Base-by-base conservation (phyloP, 2,888 invertebrate genomes). In the Hylaea fasciaria region DNA sequence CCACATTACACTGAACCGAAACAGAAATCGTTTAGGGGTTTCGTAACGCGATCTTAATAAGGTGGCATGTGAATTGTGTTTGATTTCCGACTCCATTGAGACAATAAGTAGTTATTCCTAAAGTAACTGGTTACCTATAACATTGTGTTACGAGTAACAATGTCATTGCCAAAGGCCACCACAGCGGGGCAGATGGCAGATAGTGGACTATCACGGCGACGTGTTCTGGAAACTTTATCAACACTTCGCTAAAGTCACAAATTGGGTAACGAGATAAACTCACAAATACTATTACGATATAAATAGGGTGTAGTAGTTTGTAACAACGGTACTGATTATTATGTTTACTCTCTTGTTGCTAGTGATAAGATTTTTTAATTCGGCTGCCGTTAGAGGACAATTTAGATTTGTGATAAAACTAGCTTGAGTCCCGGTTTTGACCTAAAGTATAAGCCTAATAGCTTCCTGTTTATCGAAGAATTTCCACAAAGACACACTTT, bases 301-400 rank as follows among this genome's bases (percentile, higher is more conserved):
- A 51, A 55, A 55, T 55, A 43, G 48, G 9, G 13, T 49, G 44
- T 52, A 48, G 56, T 56, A 48, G 22, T 41, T 17, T 43, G 14
- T 17, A 35, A 49, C 9, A 52, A 35, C 29, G n/a, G n/a, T 32
- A 13, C 14, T 13, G n/a, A 13, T 43, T 28, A 49, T 14, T 28
- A 7, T 39, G 49, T 40, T 2, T 11, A 17, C 28, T 47, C 47
- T 55, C 13, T 22, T n/a, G 41, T 22, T n/a, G 41, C 41, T 32
- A n/a, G 22, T 28, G 48, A 48, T 54, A 40, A 54, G 1, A 37
- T 45, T 29, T 47, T 45, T 45, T 35, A 11, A 32, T 46, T 1
- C 2, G 16, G n/a, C 16, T n/a, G 8, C 13, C 2, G 41, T 2
- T 8, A 14, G 35, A 39, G 7, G 10, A 32, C 32, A 32, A 17